Conservation (phyloP, 2,888 invertebrate species). For the Mythimna lalbum region DNA sequence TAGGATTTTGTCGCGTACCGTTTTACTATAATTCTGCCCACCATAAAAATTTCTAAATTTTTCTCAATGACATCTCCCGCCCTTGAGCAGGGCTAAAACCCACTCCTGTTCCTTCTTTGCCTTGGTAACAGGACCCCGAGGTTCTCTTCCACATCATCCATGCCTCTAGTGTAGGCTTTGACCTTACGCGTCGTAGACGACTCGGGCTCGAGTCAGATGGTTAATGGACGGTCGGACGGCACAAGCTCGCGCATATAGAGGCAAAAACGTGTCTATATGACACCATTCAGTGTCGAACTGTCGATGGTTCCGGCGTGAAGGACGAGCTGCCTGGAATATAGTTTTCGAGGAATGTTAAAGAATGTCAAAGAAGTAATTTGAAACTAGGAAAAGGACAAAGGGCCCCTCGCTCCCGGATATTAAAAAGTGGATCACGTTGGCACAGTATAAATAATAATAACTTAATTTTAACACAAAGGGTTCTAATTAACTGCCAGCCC, state of each 20-base stretch:
- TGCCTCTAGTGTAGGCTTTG: too few relatives aligned
- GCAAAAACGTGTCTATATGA: neutral
- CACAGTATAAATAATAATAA: constrained; percentile 7
- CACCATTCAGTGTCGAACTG: neutral
- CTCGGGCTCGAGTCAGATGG: too few relatives aligned
- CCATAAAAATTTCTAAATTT: neutral
- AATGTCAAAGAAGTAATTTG: constrained; percentile 33
- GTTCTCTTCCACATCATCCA: too few relatives aligned
- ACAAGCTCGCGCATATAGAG: too few relatives aligned
- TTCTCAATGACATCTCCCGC: too few relatives aligned
- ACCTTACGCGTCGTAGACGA: too few relatives aligned
- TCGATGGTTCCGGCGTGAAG: neutral
- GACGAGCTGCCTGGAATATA: neutral
- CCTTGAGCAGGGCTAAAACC: too few relatives aligned
- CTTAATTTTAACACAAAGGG: constrained; percentile 8
- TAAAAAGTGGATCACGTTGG: constrained; percentile 14
- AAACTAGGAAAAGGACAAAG: constrained; percentile 7
- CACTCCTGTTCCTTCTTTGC: too few relatives aligned
- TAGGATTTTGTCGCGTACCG: neutral
- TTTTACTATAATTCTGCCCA: neutral
- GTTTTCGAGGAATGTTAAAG: constrained; percentile 14
- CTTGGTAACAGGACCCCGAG: too few relatives aligned
- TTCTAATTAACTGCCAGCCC: constrained; percentile 27
- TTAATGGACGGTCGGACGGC: too few relatives aligned
- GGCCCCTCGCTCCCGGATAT: constrained; percentile 14